Evolutionary conservation across 1,140 invertebrate genomes (phyloP).

Genomic region (Oryctes rhinoceros): DNA sequence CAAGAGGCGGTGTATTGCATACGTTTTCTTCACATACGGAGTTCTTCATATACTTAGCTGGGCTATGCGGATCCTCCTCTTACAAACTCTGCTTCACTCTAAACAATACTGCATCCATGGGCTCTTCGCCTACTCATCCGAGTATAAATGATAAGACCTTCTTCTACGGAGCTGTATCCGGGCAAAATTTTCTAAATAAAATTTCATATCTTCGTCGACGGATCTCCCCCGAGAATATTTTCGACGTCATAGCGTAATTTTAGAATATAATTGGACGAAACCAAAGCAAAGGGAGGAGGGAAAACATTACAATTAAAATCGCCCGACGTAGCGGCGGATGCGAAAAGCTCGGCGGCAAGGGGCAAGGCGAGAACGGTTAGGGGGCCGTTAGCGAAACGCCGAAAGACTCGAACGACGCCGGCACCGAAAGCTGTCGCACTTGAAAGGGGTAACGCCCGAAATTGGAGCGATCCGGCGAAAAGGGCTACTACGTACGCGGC

Average conservation of each 20-base stretch:
- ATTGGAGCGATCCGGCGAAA: neutral
- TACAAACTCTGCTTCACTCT: no score
- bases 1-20: no score
- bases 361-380: neutral
- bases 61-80: no score
- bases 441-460: neutral
- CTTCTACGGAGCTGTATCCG: no score
- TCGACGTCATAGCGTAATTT: conserved; percentile 19
- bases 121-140: no score
- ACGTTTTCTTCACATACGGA: no score
- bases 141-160: no score
- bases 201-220: conserved; percentile 7
- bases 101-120: no score
- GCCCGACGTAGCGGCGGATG: neutral
- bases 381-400: no score
- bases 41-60: no score
- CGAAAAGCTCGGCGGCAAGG: neutral
- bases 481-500: neutral
- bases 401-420: no score
- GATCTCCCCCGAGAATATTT: neutral
- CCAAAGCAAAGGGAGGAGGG: neutral
- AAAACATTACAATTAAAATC: conserved; percentile 29
- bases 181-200: neutral
- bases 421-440: neutral
- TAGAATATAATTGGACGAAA: conserved; percentile 32